phyloP scores from a whole-genome alignment of 2,113 vertebrate genomes.

The Eubucco bourcierii region DNA sequence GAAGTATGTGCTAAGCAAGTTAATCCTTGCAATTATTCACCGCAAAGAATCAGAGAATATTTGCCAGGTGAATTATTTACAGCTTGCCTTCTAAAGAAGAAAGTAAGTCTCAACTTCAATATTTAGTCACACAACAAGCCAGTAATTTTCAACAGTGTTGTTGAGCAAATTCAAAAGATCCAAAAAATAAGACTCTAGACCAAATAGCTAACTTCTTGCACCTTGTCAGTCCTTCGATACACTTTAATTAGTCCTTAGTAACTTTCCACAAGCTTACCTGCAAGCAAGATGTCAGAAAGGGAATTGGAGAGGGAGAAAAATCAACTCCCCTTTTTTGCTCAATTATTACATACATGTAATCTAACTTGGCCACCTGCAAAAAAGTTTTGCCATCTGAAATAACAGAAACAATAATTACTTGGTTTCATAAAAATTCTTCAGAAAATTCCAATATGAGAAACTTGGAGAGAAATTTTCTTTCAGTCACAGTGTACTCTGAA shows the following conservation, averaged over 20 bases:
- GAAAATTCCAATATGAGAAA: background rate
- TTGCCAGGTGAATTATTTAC: background rate
- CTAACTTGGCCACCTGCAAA: background rate
- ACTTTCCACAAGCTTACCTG: background rate
- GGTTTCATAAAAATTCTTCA: background rate
- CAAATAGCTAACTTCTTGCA: background rate
- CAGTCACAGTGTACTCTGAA: background rate
- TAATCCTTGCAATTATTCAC: background rate
- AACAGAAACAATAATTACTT: background rate
- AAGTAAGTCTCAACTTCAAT: background rate
- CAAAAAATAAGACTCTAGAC: background rate
- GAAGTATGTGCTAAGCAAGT: background rate
- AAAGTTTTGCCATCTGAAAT: background rate
- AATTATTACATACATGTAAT: background rate
- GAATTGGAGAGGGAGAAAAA: background rate
- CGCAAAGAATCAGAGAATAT: background rate
- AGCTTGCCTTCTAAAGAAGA: background rate
- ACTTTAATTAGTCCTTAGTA: background rate
- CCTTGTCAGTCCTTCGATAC: background rate
- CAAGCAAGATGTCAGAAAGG: background rate
- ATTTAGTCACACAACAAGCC: background rate
- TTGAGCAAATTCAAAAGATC: background rate
- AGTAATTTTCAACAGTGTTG: background rate
- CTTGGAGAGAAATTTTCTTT: background rate
- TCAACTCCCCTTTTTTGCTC: background rate